Conservation (phyloP, 2,113 vertebrate genomes). For the Aspidoscelis tigris region DNA sequence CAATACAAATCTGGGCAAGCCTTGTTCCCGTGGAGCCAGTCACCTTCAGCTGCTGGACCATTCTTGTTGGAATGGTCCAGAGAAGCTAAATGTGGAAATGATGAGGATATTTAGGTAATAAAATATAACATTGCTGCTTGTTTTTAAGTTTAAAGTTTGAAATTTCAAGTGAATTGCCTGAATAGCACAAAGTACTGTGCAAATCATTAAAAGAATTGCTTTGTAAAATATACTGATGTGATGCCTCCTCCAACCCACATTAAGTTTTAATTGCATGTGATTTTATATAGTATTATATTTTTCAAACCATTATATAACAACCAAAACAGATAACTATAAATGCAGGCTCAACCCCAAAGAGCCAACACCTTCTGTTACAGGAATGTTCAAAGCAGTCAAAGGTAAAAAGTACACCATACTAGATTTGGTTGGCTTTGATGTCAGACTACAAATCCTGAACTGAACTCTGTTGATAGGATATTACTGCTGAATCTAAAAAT, state of each 20-base stretch:
- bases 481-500: slow-evolving; percentile 37
- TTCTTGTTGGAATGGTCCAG: too few relatives aligned
- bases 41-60: too few relatives aligned
- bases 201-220: slow-evolving; percentile 50
- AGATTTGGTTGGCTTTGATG: background rate
- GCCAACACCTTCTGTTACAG: background rate
- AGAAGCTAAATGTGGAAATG: too few relatives aligned
- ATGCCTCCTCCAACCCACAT: slow-evolving; percentile 51
- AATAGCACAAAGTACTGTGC: slow-evolving; percentile 29
- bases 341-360: background rate
- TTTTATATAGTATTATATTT: slow-evolving; percentile 72
- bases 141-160: slow-evolving; percentile 47
- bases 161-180: slow-evolving; percentile 50
- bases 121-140: slow-evolving; percentile 36
- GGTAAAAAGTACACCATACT: background rate
- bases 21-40: too few relatives aligned
- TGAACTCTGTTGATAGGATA: slow-evolving; percentile 42
- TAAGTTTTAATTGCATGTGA: slow-evolving; percentile 59
- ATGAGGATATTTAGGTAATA: slow-evolving; percentile 7
- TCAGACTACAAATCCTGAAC: background rate
- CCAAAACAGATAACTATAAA: background rate
- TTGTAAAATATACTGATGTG: slow-evolving; percentile 18
- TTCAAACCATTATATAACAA: slow-evolving; percentile 60
- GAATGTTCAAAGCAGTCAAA: background rate
- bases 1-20: too few relatives aligned